Evolutionary conservation across 2,113 vertebrate genomes (phyloP), one percentile per base, ranked within the genome.

Genomic region (Trogon surrucura): DNA sequence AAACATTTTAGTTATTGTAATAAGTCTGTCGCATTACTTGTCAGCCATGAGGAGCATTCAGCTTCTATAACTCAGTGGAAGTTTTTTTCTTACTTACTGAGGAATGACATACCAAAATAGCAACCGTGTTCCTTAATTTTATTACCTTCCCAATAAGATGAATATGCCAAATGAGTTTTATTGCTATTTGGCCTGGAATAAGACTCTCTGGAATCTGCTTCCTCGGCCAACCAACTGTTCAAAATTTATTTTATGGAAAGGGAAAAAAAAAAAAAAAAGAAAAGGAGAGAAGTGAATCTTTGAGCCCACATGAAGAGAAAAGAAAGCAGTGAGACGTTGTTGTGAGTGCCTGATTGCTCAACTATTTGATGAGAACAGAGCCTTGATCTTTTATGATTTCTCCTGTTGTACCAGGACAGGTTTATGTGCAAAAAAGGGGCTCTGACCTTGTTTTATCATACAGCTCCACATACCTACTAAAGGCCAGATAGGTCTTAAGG

Each of bases 91-190:
- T n/a, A 66, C 60, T 86, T 89, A 65, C 70, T 79, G 67, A 89
- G 83, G 66, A 95, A 81, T 80, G 72, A 85, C 87, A 89, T 66
- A 71, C 88, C n/a, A 65, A 91, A 95, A 94, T 48, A 95, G 91
- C 80, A 93, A 69, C 32, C 53, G 23, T 41, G 25, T 50, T 87
- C 87, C 82, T 96, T 94, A 95, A 96, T 94, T 96, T 95, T 95
- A 95, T 93, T 95, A 78, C 93, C 26, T 95, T 94, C 75, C 50
- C 87, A 79, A 56, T 81, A 93, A 80, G 84, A 72, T 1, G 22
- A 90, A 81, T 71, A 61, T 62, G 75, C 93, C 82, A 96, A 96
- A 95, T 95, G 34, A 94, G 65, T 93, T 95, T 95, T 96, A 93
- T 83, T 84, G 86, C 85, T 91, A 2, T 92, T 95, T 97, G 86